Evolutionary conservation across 2,797 vertebrate species (phyloP).

Genomic region (Myripristis murdjan): DNA sequence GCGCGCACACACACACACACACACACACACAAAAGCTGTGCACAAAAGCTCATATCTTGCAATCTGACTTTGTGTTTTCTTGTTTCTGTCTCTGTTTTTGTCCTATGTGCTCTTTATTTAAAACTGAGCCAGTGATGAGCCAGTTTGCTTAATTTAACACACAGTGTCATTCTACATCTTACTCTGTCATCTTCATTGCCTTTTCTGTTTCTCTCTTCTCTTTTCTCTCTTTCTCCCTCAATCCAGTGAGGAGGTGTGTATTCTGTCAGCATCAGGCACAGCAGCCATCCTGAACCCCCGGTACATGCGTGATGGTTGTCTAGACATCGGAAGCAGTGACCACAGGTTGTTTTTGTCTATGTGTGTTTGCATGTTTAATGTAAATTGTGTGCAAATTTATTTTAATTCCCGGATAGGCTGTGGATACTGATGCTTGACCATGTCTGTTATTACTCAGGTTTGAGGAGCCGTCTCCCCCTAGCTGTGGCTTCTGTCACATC

Average conservation of each 20-base stretch:
- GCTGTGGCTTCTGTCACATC: conserved; percentile 98
- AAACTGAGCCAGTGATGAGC: background rate
- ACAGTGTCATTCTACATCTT: background rate
- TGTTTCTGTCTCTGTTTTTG: background rate
- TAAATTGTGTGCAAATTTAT: background rate
- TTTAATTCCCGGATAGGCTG: too few species aligned
- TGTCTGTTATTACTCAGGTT: conserved; percentile 83
- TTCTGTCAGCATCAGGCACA: conserved; percentile 97
- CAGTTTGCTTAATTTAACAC: background rate
- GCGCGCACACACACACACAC: conserved; percentile 4
- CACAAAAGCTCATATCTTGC: background rate
- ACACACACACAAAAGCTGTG: background rate
- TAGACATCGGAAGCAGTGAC: conserved; percentile 91
- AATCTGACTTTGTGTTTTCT: background rate
- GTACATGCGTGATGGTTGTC: conserved; percentile 94
- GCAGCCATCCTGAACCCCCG: conserved; percentile 96
- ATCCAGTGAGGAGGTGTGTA: conserved; percentile 97
- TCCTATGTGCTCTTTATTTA: background rate
- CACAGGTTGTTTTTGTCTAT: conserved; percentile 88
- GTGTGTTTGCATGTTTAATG: background rate
- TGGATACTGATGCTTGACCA: conserved; percentile 10
- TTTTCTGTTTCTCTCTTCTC: background rate
- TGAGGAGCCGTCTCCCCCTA: conserved; percentile 90
- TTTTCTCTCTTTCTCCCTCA: conserved; percentile 28
- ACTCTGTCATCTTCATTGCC: background rate